phyloP scores from a whole-genome alignment of 2,113 vertebrate species.

The Myotis davidii region DNA sequence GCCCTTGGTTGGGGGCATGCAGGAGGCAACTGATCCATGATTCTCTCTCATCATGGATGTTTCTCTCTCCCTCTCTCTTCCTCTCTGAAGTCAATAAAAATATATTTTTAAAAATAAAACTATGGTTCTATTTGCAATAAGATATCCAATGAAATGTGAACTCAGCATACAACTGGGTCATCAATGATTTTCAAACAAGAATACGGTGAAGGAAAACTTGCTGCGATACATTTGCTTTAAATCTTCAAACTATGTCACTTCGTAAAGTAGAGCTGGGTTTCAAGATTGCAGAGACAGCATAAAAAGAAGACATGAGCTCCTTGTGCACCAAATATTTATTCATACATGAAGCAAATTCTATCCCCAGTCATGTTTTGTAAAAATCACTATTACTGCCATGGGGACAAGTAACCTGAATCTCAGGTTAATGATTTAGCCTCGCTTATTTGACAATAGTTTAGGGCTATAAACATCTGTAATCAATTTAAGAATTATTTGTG shows the following conservation, averaged over 20 bases:
- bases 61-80: too few species aligned
- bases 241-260: background rate
- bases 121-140: background rate
- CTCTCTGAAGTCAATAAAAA: too few species aligned
- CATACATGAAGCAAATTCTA: background rate
- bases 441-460: slow-evolving; percentile 42
- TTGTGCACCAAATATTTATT: background rate
- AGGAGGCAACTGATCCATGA: too few species aligned
- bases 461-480: slow-evolving; percentile 56
- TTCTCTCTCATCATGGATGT: too few species aligned
- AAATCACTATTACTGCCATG: slow-evolving; percentile 6
- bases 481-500: slow-evolving; percentile 64
- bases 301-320: background rate
- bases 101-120: background rate
- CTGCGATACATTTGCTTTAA: slow-evolving; percentile 4
- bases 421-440: slow-evolving; percentile 55
- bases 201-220: background rate
- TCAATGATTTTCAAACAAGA: slow-evolving; percentile 12
- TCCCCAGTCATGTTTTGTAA: slow-evolving; percentile 17
- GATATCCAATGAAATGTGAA: background rate
- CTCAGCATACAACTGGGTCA: background rate
- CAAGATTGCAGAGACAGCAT: background rate
- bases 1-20: too few species aligned
- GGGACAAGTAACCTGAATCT: slow-evolving; percentile 21
- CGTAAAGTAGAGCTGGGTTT: background rate